Evolutionary conservation across 2,888 invertebrate species (phyloP), one percentile per base, ranked within the genome.

Genomic region (Ectropis crepuscularia): DNA sequence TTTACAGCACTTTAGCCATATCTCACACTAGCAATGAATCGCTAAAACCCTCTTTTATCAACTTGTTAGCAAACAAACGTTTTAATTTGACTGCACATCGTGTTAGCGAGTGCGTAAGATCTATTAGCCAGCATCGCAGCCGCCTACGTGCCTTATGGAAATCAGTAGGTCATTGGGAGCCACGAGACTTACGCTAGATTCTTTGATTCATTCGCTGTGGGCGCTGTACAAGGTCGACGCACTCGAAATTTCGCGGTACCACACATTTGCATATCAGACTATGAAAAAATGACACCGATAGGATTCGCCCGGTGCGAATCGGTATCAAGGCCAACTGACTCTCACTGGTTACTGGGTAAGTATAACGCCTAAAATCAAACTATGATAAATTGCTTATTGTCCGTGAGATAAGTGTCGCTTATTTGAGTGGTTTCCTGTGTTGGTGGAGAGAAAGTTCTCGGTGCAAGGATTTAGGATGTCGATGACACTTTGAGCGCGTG

Each of bases 301-400:
- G 79, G 78, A 75, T 75, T 81, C 78, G 64, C 75, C 74, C 80
- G 78, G 83, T 88, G 90, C 86, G 82, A 89, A 92, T 87, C 81
- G 81, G 85, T 90, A 92, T 91, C 92, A 92, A 92, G 92, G 92
- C 79, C 90, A 89, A 83, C 79, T 85, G 87, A 86, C 90, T 90
- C 90, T 89, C 89, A 83, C 81, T 74, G 68, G 77, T 90, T 89
- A 90, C 86, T 91, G 80, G 92, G 92, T 92, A 89, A 92, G 90
- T 92, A 88, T 92, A 92, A 89, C 92, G 86, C 81, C 84, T 83
- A 85, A 89, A 89, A 88, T 87, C 84, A 85, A 87, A 85, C 81
- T 87, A 88, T 90, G 92, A 92, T 92, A 90, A 89, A 92, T 92
- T 86, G 86, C 79, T 88, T 85, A 92, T 91, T 92, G 91, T 92